Percentiles rank a stretch among this genome's conserved stretches.
Conservation (phyloP, 2,113 vertebrate genomes). For the Macrotus californicus region DNA sequence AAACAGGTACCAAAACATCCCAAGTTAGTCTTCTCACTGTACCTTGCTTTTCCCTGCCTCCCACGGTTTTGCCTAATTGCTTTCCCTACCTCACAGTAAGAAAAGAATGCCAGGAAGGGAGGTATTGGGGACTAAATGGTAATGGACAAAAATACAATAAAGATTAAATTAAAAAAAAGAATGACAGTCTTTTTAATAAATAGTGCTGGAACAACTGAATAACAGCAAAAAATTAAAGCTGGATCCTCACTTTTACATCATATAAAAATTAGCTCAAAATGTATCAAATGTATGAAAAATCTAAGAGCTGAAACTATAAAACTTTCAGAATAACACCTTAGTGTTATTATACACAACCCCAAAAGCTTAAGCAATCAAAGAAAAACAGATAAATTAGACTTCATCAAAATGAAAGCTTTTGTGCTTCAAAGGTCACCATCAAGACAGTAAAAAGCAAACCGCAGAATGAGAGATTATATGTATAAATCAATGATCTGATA, state of each 20-base stretch:
- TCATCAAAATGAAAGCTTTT: not conserved
- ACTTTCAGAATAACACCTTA: not conserved
- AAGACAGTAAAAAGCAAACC: conserved; percentile 35
- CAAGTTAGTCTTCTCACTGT: conserved; percentile 3
- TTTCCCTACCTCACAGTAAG: not conserved
- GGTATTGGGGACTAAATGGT: no score
- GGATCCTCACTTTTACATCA: not conserved
- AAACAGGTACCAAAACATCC: not conserved
- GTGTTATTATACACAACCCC: not conserved
- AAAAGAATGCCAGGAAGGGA: not conserved
- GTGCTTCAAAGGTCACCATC: not conserved
- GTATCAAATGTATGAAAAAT: not conserved
- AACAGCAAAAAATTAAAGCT: not conserved
- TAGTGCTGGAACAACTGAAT: not conserved
- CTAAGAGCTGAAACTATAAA: conserved; percentile 26
- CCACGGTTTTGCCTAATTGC: not conserved
- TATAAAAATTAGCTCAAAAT: conserved; percentile 15
- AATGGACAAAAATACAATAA: no score
- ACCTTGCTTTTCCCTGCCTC: conserved; percentile 3
- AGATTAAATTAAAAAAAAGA: not conserved
- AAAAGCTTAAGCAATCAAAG: conserved; percentile 16
- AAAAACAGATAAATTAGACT: not conserved
- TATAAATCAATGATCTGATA: not conserved
- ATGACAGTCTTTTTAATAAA: conserved; percentile 6
- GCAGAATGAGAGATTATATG: not conserved